Evolutionary conservation across 2,797 vertebrate species (phyloP).

Genomic region (Kryptolebias ocellatus): DNA sequence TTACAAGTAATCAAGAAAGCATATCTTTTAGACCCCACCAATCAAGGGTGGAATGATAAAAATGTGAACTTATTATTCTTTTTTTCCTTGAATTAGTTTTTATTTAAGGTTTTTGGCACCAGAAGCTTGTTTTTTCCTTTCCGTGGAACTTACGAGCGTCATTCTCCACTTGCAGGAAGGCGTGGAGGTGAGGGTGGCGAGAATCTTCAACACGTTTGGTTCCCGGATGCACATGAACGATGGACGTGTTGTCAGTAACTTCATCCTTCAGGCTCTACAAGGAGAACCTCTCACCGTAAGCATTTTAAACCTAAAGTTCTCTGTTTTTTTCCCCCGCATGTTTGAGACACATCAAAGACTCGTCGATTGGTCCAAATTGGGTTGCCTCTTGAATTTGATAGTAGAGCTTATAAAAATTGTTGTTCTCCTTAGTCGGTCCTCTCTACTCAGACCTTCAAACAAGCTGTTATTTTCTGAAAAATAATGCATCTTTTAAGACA

Average conservation of each 20-base stretch:
- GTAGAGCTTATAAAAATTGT: too few species aligned
- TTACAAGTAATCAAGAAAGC: too few species aligned
- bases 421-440: too few species aligned
- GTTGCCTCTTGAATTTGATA: too few species aligned
- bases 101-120: neutral
- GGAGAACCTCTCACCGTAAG: conserved; percentile 94
- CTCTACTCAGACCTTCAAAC: neutral
- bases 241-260: conserved; percentile 98
- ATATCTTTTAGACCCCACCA: too few species aligned
- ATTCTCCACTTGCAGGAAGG: conserved; percentile 87
- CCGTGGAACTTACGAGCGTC: neutral
- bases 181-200: conserved; percentile 96
- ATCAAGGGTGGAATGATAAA: too few species aligned
- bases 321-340: too few species aligned
- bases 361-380: too few species aligned
- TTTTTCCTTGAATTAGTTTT: too few species aligned
- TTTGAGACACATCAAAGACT: neutral
- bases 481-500: neutral
- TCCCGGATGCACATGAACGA: conserved; percentile 99
- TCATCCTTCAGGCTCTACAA: conserved; percentile 97
- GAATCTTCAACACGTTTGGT: conserved; percentile 99
- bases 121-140: too few species aligned
- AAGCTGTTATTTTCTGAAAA: neutral
- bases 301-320: conserved; percentile 7
- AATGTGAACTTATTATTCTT: too few species aligned